Percentiles rank a stretch among this genome's conserved stretches.
Evolutionary conservation across 1,140 invertebrate genomes (phyloP).

Genomic region (Camponotus vicinus): DNA sequence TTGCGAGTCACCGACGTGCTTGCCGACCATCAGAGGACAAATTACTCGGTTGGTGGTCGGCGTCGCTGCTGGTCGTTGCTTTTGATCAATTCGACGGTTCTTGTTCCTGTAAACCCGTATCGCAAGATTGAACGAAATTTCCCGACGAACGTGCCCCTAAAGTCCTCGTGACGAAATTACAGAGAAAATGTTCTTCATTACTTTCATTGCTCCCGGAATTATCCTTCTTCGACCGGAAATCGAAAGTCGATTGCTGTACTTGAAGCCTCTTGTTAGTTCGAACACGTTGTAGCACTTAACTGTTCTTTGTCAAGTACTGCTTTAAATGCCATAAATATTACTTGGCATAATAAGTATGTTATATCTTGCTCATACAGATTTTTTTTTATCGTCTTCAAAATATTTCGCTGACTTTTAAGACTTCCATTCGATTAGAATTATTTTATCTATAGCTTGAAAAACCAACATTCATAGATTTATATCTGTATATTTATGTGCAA

Average conservation of each 20-base stretch:
- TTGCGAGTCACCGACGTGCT: neutral
- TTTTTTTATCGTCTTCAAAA: neutral
- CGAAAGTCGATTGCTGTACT: slow-evolving; percentile 1
- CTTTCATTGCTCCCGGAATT: neutral
- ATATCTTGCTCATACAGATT: neutral
- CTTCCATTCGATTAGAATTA: neutral
- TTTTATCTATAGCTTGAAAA: neutral
- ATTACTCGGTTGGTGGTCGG: slow-evolving; percentile 52
- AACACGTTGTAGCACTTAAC: neutral
- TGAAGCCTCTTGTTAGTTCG: neutral
- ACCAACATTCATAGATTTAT: neutral
- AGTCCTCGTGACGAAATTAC: slow-evolving; percentile 8
- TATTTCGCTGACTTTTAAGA: neutral
- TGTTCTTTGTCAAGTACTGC: neutral
- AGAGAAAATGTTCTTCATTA: slow-evolving; percentile 13
- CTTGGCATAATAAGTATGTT: neutral
- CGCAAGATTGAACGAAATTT: neutral
- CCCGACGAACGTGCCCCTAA: neutral
- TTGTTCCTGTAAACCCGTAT: slow-evolving; percentile 14
- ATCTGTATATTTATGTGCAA: neutral
- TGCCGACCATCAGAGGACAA: slow-evolving; percentile 35
- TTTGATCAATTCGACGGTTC: slow-evolving; percentile 37
- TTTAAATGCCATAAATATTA: neutral
- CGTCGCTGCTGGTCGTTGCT: slow-evolving; percentile 28
- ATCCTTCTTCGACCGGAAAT: neutral